Base-by-base conservation (phyloP, 2,113 vertebrate genomes). In the Proterorhinus semilunaris region DNA sequence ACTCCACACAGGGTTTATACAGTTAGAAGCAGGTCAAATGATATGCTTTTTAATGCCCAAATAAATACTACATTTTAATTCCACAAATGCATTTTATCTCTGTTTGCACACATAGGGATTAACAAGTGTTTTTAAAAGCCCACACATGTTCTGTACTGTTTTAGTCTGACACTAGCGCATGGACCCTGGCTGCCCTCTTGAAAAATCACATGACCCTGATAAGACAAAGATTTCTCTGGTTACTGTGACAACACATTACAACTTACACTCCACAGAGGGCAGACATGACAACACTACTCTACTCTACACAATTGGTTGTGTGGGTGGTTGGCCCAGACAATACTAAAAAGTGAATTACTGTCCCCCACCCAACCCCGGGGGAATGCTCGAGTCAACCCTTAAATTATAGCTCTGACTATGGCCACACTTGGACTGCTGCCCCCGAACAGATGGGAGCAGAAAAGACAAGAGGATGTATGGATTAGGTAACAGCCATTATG, bases 401-500 rank as follows among this genome's bases (percentile, higher is more conserved):
- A 84, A 84, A 90, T 88, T 79, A 85, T 82, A 89, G 50, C 76
- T 65, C 42, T 65, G 72, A 70, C 79, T 79, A 86, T 72, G 75
- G 72, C 82, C 74, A 80, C 72, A 79, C 80, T 84, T 78, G 78
- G 82, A 73, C 17, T 16, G 5, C 47, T 69, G 71, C 59, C 74
- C 78, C 59, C 69, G 80, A 83, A 76, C 69, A 83, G 78, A 72
- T 59, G 52, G 69, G 83, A 84, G 62, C 46, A 80, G 85, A 86
- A 84, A 83, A 85, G 65, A 80, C 63, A 88, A 71, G 80, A 78
- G 78, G 78, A 86, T 79, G 87, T 79, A 86, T 89, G 83, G 87
- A 91, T 89, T 86, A 89, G 84, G 88, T 82, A 78, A 87, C 80
- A 80, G 76, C 81, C 84, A 86, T 84, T 87, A 85, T 85, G 80